Evolutionary conservation across 2,113 vertebrate species (phyloP), one percentile per base, ranked within the genome.

Genomic region (Pleuronectes platessa): DNA sequence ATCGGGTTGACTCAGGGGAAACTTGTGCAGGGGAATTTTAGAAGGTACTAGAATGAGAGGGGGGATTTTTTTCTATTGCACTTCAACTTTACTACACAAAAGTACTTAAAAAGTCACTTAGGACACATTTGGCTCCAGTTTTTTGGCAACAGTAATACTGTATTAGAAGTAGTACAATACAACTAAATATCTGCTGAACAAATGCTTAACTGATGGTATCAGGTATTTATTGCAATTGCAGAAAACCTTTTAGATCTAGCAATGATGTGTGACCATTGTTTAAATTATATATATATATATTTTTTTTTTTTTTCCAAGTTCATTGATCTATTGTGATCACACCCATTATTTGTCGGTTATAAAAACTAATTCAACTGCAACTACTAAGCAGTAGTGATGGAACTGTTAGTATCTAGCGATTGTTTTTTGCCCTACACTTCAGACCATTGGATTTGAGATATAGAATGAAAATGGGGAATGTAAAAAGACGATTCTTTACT

Each of bases 1-100:
- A 92, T 90, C 82, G 54, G 76, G 85, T 92, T 92, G 86, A 92
- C 86, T 93, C 87, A 89, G 89, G 87, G 68, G 83, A 88, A 89
- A 90, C 54, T 61, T 76, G 64, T 78, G 74, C 81, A 56, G 49
- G 68, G 49, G 86, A 87, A 89, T 89, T 91, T 93, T 68, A 61
- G 74, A 75, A 76, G 68, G 63, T 79, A 73, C 23, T 23, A 68
- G 63, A 83, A 80, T 71, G 72, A 83, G 67, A 76, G 15, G n/a
- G 53, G 47, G 47, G 64, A 71, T 62, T 86, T 78, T 71, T 66
- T n/a, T 65, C 68, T 67, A 70, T 78, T 83, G 71, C 56, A 73
- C 49, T 76, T 74, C 26, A 81, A 88, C 70, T 81, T 82, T 71
- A 71, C 68, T 73, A 37, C 42, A 61, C 17, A 68, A 26, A 75